Evolutionary conservation across 2,797 vertebrate genomes (phyloP), one percentile per base, ranked within the genome.

Genomic region (Labroides dimidiatus): DNA sequence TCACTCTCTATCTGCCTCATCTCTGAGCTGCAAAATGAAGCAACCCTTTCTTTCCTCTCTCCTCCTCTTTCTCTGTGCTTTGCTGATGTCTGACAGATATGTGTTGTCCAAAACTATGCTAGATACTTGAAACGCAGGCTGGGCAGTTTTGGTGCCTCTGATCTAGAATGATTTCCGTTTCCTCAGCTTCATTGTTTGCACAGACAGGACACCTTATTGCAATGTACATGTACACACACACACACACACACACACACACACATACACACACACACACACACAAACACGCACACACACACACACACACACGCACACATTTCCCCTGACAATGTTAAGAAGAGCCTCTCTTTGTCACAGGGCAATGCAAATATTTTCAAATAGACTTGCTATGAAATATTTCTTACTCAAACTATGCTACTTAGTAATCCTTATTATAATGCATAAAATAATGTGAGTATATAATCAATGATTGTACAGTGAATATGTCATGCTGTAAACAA

Each of bases 401-500:
- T 89, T 87, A 90, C 88, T 90, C 78, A 85, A 84, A 90, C 89
- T 91, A 92, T 93, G 90, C 89, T 93, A 93, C 86, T 92, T 94
- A 93, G 86, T 93, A 93, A 92, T 89, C 91, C 88, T 91, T 88
- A 93, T 91, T 91, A 93, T 91, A 91, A 89, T 84, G 84, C 90
- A 90, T 92, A 90, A 89, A 90, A 90, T 89, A 89, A 90, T 87
- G 87, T 90, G 75, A 91, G 82, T 88, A 94, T 94, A 92, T 94
- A 93, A 92, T 85, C 88, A 78, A 92, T 75, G 86, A 92, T 89
- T 94, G 91, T 94, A 94, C 93, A 92, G 92, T 94, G 89, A 85
- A 81, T 92, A 92, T 95, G 92, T 91, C 87, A 93, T 92, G 93
- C 91, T 94, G 92, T 93, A 88, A 91, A 92, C 86, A 91, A 92